Conservation (phyloP, 2,113 vertebrate species). For the Apodemus sylvaticus region DNA sequence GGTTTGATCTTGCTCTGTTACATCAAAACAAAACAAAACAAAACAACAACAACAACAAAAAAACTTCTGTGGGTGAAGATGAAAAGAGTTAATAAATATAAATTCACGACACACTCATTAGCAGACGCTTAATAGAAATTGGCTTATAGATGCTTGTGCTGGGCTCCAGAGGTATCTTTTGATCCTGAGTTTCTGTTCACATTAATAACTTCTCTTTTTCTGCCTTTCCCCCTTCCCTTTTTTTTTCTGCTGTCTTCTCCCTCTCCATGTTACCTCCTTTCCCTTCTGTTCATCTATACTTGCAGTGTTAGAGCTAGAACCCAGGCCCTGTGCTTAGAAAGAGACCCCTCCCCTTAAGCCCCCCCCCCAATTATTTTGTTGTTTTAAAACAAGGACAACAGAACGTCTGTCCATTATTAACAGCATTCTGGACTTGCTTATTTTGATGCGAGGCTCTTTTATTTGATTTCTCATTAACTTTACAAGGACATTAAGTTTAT, state of each 20-base stretch:
- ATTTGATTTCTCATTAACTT: conserved; percentile 56
- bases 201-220: background rate
- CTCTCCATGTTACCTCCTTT: background rate
- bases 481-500: conserved; percentile 51
- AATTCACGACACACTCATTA: conserved; percentile 22
- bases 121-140: background rate
- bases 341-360: background rate
- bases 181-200: background rate
- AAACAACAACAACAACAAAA: too few relatives aligned
- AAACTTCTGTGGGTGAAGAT: background rate
- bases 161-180: background rate
- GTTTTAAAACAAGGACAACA: conserved; percentile 43
- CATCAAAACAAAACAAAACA: background rate
- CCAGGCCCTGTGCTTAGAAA: background rate
- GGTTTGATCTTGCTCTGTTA: conserved; percentile 14
- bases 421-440: conserved; percentile 12
- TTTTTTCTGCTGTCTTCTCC: background rate
- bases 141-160: background rate
- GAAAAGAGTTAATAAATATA: conserved; percentile 48
- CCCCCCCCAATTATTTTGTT: background rate
- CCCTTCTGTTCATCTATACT: background rate
- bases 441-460: conserved; percentile 42
- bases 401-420: background rate
- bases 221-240: background rate
- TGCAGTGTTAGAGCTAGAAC: background rate